These are phyloP conservation scores for Dicrostonyx torquatus DNA, from an alignment of 2,797 vertebrate species.

Conservation along the genomic window DNA sequence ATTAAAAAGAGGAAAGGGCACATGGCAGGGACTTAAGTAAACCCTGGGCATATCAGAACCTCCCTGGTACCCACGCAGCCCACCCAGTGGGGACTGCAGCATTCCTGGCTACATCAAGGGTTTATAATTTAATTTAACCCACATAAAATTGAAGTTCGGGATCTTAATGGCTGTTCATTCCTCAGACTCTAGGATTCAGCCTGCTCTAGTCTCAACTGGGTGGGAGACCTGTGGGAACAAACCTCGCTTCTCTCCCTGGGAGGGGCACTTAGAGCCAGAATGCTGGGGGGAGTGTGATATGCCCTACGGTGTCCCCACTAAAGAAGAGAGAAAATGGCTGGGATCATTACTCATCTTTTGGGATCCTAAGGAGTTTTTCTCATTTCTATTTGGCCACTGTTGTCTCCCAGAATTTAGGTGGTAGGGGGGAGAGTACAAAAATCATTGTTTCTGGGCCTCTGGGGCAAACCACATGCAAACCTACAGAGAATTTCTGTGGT, in stretches of 20 bases:
- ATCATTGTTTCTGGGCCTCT: constrained; percentile 45
- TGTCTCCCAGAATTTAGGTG: constrained; percentile 52
- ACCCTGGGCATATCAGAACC: constrained; percentile 37
- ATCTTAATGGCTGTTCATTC: constrained; percentile 41
- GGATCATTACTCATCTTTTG: constrained; percentile 56
- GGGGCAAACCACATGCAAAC: constrained; percentile 41
- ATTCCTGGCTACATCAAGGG: constrained; percentile 51
- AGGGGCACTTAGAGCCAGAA: constrained; percentile 42
- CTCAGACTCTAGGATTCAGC: constrained; percentile 37
- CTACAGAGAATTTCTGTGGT: constrained; percentile 37
- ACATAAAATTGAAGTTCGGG: constrained; percentile 27
- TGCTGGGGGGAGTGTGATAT: constrained; percentile 33
- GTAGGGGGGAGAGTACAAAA: background rate
- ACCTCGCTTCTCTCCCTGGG: constrained; percentile 19
- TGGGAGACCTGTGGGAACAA: constrained; percentile 43
- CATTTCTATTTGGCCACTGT: constrained; percentile 44
- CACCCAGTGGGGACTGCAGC: constrained; percentile 46
- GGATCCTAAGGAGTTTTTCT: constrained; percentile 38
- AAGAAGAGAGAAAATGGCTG: constrained; percentile 60
- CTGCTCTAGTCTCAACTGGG: constrained; percentile 61
- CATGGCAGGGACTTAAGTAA: background rate
- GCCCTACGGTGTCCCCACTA: background rate
- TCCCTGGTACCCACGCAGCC: constrained; percentile 8
- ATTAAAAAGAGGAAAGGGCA: constrained; percentile 20
- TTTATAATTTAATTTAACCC: constrained; percentile 64